These are phyloP conservation scores for Anisognathus igniventris DNA, from an alignment of 2,797 vertebrate genomes.

Conservation along the genomic window DNA sequence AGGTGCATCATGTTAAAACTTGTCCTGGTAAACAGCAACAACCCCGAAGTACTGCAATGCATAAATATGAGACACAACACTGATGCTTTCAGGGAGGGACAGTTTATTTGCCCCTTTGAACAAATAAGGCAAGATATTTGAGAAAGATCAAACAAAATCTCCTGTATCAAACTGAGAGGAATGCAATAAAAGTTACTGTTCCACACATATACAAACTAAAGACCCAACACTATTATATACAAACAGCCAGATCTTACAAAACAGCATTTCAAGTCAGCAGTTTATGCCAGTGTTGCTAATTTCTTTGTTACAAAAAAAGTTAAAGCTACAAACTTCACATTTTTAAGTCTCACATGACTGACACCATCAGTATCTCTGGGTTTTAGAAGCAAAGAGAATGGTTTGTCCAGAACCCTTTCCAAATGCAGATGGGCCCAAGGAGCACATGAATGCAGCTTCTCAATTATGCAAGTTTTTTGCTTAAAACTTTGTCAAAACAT, in stretches of 20 bases:
- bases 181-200: slow-evolving; percentile 54
- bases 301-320: slow-evolving; percentile 74
- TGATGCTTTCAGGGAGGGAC: not conserved
- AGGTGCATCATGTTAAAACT: not conserved
- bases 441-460: not conserved
- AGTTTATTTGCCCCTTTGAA: slow-evolving; percentile 73
- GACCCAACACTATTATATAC: slow-evolving; percentile 71
- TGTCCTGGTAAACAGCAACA: not conserved
- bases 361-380: slow-evolving; percentile 23
- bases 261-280: slow-evolving; percentile 73
- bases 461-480: not conserved
- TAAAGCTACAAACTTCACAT: slow-evolving; percentile 81
- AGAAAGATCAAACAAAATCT: slow-evolving; percentile 51
- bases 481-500: not conserved
- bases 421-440: not conserved
- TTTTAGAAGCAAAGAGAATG: slow-evolving; percentile 1
- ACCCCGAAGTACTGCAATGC: not conserved
- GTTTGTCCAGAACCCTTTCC: slow-evolving; percentile 37
- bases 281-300: slow-evolving; percentile 66
- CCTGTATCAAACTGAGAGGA: slow-evolving; percentile 58
- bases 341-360: slow-evolving; percentile 48
- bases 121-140: slow-evolving; percentile 56
- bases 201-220: slow-evolving; percentile 73
- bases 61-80: not conserved
- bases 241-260: slow-evolving; percentile 73